Conservation (phyloP, 2,888 invertebrate species). For the Heliconius hortense region DNA sequence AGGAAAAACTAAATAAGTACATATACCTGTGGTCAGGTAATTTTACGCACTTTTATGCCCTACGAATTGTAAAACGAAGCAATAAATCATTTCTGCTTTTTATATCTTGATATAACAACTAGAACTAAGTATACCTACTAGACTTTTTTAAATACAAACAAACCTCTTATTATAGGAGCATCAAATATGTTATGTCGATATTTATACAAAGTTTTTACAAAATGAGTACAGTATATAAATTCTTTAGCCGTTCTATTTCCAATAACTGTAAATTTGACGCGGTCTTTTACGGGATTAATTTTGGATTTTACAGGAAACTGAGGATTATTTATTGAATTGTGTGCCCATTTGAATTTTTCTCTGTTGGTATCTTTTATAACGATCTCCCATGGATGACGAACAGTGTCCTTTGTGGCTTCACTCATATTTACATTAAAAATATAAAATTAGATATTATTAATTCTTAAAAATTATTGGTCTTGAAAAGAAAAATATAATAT, state of each 20-base stretch:
- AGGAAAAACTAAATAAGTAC: not conserved
- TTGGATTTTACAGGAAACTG: conserved; percentile 54
- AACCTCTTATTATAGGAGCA: conserved; percentile 65
- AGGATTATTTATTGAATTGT: conserved; percentile 67
- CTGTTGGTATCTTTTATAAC: conserved; percentile 55
- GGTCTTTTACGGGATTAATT: conserved; percentile 43
- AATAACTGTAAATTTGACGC: conserved; percentile 61
- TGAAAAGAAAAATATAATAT: not conserved
- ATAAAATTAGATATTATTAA: not conserved
- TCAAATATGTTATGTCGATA: conserved; percentile 61
- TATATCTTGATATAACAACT: not conserved
- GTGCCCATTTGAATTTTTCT: conserved; percentile 57
- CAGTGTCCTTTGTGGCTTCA: conserved; percentile 44
- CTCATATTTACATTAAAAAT: conserved; percentile 22
- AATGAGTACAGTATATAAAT: conserved; percentile 63
- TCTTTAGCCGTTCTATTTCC: conserved; percentile 65
- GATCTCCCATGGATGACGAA: conserved; percentile 65
- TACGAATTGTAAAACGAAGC: not conserved
- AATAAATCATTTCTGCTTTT: not conserved
- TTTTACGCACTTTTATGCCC: not conserved
- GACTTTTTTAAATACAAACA: not conserved
- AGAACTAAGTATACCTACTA: not conserved
- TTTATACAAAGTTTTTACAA: conserved; percentile 64
- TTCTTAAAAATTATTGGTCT: not conserved
- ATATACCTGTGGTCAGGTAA: not conserved